These are phyloP conservation scores for Odontomyia ornata DNA, from an alignment of 2,888 invertebrate species.

Conservation along the genomic window DNA sequence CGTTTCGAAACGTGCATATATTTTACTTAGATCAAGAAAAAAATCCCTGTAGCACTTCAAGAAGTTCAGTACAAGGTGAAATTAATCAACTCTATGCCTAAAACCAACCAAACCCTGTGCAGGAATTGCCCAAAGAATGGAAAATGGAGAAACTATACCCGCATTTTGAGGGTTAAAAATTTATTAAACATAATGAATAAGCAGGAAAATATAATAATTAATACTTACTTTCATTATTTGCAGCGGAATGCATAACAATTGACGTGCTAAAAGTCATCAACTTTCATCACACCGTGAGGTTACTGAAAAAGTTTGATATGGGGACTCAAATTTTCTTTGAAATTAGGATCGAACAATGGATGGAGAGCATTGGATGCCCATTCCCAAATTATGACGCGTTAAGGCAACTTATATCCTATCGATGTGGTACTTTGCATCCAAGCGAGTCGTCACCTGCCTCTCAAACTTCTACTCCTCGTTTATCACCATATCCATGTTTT, in stretches of 20 bases:
- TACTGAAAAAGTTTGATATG: too few relatives aligned
- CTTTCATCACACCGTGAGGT: constrained; percentile 50
- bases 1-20: too few relatives aligned
- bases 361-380: constrained; percentile 39
- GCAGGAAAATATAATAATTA: not conserved
- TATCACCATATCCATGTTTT: constrained; percentile 6
- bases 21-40: too few relatives aligned
- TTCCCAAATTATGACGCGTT: not conserved
- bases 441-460: not conserved
- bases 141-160: not conserved
- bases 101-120: not conserved
- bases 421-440: not conserved
- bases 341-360: constrained; percentile 49
- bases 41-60: not conserved
- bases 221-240: constrained; percentile 4
- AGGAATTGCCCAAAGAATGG: not conserved
- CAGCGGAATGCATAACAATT: constrained; percentile 29
- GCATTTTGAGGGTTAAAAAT: not conserved
- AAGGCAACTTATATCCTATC: not conserved
- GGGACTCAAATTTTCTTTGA: too few relatives aligned
- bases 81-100: not conserved
- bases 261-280: constrained; percentile 48
- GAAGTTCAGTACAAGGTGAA: not conserved
- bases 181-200: not conserved
- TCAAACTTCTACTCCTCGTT: not conserved